Conservation (phyloP, 2,113 vertebrate species). For the Thymallus thymallus region DNA sequence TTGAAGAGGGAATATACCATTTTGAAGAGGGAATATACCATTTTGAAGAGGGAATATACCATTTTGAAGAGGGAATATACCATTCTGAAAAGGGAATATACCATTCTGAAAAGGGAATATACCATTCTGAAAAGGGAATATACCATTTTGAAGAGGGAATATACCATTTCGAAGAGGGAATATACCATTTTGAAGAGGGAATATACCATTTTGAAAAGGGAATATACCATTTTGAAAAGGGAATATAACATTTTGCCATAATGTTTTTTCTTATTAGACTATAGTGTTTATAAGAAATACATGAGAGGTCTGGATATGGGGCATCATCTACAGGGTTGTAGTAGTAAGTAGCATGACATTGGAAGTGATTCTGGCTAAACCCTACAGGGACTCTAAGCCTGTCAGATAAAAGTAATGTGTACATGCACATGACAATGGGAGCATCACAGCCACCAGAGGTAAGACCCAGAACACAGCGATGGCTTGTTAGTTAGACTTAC, state of each 20-base stretch:
- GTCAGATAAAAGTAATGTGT: background rate
- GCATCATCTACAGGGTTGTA: conserved; percentile 11
- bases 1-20: conserved; percentile 25
- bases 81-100: conserved; percentile 24
- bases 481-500: background rate
- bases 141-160: conserved; percentile 22
- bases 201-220: conserved; percentile 26
- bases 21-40: conserved; percentile 24
- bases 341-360: conserved; percentile 4
- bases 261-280: conserved; percentile 21
- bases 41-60: conserved; percentile 23
- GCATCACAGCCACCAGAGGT: background rate
- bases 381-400: background rate
- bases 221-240: too few species aligned
- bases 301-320: conserved; percentile 26
- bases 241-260: conserved; percentile 18
- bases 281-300: conserved; percentile 33
- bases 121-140: conserved; percentile 23
- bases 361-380: conserved; percentile 10
- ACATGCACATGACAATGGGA: conserved; percentile 7
- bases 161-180: conserved; percentile 26
- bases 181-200: conserved; percentile 22
- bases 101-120: conserved; percentile 23
- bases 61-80: conserved; percentile 24
- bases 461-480: background rate